A percentile compares a stretch with the other conserved stretches of the same genome.
These are phyloP conservation scores for Bos javanicus DNA, from an alignment of 2,113 vertebrate genomes.

Conservation along the genomic window DNA sequence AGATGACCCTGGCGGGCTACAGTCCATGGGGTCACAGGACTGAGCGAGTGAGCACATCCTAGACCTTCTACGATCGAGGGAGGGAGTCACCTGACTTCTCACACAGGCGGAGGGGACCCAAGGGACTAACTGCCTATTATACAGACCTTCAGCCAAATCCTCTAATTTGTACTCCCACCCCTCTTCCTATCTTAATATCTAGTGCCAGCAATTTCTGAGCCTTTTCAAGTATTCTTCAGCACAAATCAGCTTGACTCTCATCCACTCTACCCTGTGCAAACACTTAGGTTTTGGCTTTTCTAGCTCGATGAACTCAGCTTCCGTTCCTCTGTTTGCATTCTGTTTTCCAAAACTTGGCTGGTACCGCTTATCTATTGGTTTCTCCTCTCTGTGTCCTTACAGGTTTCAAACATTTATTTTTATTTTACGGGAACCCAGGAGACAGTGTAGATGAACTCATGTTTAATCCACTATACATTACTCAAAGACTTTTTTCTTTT, in stretches of 20 bases:
- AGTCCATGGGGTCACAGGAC: background rate
- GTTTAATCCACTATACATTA: background rate
- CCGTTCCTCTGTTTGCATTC: background rate
- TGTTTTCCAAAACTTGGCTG: background rate
- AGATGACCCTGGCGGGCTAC: background rate
- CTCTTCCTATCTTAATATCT: background rate
- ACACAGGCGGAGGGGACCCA: background rate
- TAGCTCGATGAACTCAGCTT: background rate
- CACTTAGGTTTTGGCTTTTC: background rate
- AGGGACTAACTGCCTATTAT: background rate
- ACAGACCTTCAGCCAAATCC: background rate
- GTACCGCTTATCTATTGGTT: background rate
- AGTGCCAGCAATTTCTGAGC: background rate
- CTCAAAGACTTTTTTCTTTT: background rate
- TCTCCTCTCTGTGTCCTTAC: background rate
- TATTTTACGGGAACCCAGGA: background rate
- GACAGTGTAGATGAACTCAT: background rate
- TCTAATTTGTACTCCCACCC: background rate
- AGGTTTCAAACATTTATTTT: background rate
- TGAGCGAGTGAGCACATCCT: background rate
- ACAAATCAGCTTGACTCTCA: background rate
- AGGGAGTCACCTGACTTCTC: background rate
- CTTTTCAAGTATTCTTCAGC: background rate
- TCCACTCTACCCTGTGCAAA: background rate
- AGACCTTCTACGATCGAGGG: background rate